phyloP scores from a whole-genome alignment of 2,888 invertebrate genomes.

The Brenthis daphne region DNA sequence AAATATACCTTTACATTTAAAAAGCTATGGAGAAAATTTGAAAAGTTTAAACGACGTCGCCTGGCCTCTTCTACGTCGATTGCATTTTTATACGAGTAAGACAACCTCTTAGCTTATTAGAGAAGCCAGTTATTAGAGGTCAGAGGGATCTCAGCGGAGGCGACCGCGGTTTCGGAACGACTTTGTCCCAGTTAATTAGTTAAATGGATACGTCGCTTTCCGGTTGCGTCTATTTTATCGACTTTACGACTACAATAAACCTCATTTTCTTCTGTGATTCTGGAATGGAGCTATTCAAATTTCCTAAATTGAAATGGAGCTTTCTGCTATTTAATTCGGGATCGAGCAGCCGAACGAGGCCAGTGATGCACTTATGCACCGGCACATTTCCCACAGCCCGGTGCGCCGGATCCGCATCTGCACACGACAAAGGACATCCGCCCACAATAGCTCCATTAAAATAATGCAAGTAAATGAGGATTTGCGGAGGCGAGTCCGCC shows the following conservation, averaged over 20 bases:
- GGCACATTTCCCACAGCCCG: conserved; percentile 72
- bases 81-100: conserved; percentile 78
- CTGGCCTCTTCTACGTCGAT: conserved; percentile 67
- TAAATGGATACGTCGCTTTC: conserved; percentile 69
- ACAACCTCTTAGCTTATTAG: conserved; percentile 80
- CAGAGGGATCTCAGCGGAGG: conserved; percentile 70
- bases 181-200: conserved; percentile 74
- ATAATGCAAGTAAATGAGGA: conserved; percentile 83
- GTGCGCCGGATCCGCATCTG: conserved; percentile 65
- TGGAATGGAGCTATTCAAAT: conserved; percentile 53
- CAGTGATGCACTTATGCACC: conserved; percentile 75
- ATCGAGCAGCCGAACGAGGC: conserved; percentile 65
- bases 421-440: conserved; percentile 78
- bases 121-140: conserved; percentile 73
- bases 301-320: conserved; percentile 61
- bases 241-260: conserved; percentile 57
- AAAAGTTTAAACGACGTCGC: conserved; percentile 78
- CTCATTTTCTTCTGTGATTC: conserved; percentile 50
- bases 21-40: conserved; percentile 75
- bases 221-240: conserved; percentile 54
- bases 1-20: conserved; percentile 61
- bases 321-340: conserved; percentile 62
- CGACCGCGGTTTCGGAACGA: conserved; percentile 56
- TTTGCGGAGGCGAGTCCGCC: conserved; percentile 75
- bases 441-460: conserved; percentile 82